These are phyloP conservation scores for Hemicordylus capensis DNA, from an alignment of 2,113 vertebrate species.

Conservation along the genomic window DNA sequence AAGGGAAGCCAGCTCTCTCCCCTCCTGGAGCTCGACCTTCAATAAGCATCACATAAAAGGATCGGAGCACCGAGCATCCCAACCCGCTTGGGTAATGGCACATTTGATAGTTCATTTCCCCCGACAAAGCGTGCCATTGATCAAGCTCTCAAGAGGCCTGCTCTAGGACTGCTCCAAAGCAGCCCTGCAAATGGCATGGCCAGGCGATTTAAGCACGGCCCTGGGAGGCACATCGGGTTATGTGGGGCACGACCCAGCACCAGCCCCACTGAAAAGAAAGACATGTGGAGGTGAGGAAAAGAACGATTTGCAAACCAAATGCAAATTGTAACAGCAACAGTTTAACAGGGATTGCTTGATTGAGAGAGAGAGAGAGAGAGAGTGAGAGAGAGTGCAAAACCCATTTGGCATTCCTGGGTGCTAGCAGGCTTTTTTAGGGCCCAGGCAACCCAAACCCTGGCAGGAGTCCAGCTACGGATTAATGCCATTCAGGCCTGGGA, in stretches of 20 bases:
- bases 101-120: fast-evolving
- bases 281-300: neutral
- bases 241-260: neutral
- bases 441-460: neutral
- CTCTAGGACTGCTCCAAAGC: neutral
- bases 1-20: fast-evolving
- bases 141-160: fast-evolving
- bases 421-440: neutral
- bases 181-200: fast-evolving
- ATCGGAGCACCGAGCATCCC: neutral
- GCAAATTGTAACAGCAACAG: neutral
- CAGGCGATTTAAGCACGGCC: neutral
- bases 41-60: neutral
- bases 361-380: too few species aligned
- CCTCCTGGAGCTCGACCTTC: neutral
- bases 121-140: neutral
- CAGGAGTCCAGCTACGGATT: neutral
- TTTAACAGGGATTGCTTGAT: too few species aligned
- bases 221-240: neutral
- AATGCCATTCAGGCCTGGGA: neutral
- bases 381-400: neutral
- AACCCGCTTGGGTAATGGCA: neutral
- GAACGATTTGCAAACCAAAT: neutral
- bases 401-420: neutral
- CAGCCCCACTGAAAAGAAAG: neutral